These are phyloP conservation scores for Gymnocheta viridis DNA, from an alignment of 2,888 invertebrate species.

Conservation along the genomic window DNA sequence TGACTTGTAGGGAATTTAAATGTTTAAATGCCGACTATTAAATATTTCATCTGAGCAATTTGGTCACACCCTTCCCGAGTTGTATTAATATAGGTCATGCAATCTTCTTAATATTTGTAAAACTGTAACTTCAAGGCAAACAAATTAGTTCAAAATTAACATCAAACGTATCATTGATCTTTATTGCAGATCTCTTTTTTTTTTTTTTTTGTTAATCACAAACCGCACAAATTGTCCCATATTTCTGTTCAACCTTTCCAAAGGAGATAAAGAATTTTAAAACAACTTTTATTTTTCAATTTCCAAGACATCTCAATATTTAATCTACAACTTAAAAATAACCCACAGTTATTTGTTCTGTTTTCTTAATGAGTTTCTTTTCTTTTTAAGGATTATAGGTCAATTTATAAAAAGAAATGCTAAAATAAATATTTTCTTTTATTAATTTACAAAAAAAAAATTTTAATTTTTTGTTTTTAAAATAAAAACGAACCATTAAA, in stretches of 20 bases:
- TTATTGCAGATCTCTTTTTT: background rate
- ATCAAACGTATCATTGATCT: background rate
- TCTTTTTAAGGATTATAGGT: constrained; percentile 27
- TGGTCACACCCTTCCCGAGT: too few relatives aligned
- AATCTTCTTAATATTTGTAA: background rate
- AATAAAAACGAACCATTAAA: constrained; percentile 6
- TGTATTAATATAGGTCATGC: too few relatives aligned
- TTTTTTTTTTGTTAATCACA: background rate
- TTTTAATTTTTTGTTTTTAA: background rate
- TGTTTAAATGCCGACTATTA: too few relatives aligned
- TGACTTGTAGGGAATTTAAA: too few relatives aligned
- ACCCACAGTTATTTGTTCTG: background rate
- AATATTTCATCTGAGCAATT: too few relatives aligned
- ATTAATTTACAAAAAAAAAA: constrained; percentile 1
- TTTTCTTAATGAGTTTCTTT: constrained; percentile 1
- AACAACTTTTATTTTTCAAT: constrained; percentile 36
- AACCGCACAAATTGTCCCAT: background rate
- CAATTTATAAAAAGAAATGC: constrained; percentile 1
- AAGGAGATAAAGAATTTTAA: background rate
- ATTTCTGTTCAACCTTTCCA: background rate
- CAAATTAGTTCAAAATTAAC: background rate
- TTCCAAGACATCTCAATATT: background rate
- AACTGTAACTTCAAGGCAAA: background rate
- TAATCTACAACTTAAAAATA: constrained; percentile 22
- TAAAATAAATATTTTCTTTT: constrained; percentile 29